A percentile compares a stretch with the other conserved stretches of the same genome.
These are phyloP conservation scores for Aethina tumida DNA, from an alignment of 1,140 invertebrate genomes.

Conservation along the genomic window DNA sequence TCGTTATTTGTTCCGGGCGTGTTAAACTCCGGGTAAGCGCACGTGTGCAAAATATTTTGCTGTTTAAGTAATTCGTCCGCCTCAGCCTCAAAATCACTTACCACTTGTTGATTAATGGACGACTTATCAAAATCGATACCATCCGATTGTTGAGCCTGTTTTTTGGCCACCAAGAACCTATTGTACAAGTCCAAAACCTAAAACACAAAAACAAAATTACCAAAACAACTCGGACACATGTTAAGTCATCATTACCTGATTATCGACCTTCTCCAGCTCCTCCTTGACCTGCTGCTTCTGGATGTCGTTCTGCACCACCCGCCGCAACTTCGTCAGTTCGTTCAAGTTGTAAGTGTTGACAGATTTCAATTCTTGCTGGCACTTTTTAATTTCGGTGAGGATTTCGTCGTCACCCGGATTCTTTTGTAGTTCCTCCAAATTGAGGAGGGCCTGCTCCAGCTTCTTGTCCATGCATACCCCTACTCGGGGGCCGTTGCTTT, in stretches of 20 bases:
- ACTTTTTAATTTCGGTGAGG: conserved; percentile 71
- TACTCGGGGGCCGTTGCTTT: too few species aligned
- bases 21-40: too few species aligned
- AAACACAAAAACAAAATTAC: conserved; percentile 10
- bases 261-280: conserved; percentile 57
- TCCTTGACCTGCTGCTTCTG: conserved; percentile 56
- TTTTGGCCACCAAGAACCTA: conserved; percentile 23
- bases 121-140: conserved; percentile 23
- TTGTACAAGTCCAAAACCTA: conserved; percentile 32
- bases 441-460: too few species aligned
- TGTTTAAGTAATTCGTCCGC: conserved; percentile 27
- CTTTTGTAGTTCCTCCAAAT: too few species aligned
- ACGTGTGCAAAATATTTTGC: too few species aligned
- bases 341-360: conserved; percentile 59
- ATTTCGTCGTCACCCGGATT: conserved; percentile 67
- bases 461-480: too few species aligned
- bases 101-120: conserved; percentile 16
- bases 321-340: conserved; percentile 51
- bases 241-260: conserved; percentile 44
- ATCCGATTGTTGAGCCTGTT: conserved; percentile 22
- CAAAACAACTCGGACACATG: not conserved
- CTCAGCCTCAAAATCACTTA: conserved; percentile 25
- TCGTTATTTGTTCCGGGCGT: too few species aligned
- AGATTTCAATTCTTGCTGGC: conserved; percentile 66
- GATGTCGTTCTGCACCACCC: conserved; percentile 52